Base-by-base conservation (phyloP, 2,797 vertebrate genomes). In the Telmatherina bonti region DNA sequence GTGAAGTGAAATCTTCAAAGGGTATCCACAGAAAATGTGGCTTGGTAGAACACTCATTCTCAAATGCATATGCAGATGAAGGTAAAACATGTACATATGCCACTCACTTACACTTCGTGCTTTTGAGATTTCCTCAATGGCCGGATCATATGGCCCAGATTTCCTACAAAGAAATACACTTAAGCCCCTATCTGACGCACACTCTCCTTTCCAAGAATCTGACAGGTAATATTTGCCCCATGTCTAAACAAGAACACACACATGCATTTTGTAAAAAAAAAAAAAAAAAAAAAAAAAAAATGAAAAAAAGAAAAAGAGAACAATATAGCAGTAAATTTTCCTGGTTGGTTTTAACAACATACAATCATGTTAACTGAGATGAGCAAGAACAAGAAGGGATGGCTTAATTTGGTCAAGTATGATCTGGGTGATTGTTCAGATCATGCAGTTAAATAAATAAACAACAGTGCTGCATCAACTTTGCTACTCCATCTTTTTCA, bases 1-100 rank as follows among this genome's bases (percentile, higher is more conserved):
- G 58, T 67, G 69, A 71, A 60, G 64, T 13, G 53, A 76, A 69
- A 83, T 85, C 70, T 82, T 80, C 71, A 81, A 83, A 83, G 57
- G 45, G 38, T 72, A 78, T 81, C 52, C 33, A 63, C 57, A 29
- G 18, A 71, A 43, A 41, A 51, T 66, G 35, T 68, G 49, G 65
- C 31, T 31, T 47, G 53, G 43, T 52, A 70, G 20, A 71, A 63
- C 41, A 74, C 68, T 56, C n/a, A 27, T n/a, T 67, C 43, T 61
- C 45, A 72, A 57, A 60, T 72, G 43, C 49, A 65, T 22, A 72
- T 67, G 30, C 3, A 11, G 33, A 55, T 51, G 22, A 31, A 73
- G 52, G 16, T 63, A 27, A 76, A 64, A 81, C 20, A 49, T 69
- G 15, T 43, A 64, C 52, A 20, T 38, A 63, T 31, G 20, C 29